Evolutionary conservation across 2,888 invertebrate species (phyloP).

Genomic region (Polyommatus icarus): DNA sequence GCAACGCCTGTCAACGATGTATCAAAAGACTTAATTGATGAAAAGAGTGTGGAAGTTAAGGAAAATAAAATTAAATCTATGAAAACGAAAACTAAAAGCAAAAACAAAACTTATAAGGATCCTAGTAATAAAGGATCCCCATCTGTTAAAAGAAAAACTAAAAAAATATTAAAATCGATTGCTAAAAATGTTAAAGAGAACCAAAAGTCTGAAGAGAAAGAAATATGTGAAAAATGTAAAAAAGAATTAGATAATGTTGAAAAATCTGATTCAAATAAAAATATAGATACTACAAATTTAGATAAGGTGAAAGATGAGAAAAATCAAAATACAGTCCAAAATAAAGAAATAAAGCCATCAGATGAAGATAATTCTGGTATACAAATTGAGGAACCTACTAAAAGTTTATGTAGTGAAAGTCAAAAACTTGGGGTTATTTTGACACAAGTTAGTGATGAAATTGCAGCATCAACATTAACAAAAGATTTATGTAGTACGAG

Average conservation of each 20-base stretch:
- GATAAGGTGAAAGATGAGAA: neutral
- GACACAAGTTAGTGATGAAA: neutral
- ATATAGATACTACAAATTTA: neutral
- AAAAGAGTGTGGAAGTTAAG: neutral
- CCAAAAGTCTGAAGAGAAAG: conserved; percentile 22
- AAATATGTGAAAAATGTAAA: conserved; percentile 23
- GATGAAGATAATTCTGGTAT: neutral
- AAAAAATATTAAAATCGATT: conserved; percentile 16
- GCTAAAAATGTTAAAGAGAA: conserved; percentile 14
- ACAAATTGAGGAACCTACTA: neutral
- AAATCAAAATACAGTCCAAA: neutral
- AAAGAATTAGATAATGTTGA: conserved; percentile 4
- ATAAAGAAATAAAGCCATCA: neutral
- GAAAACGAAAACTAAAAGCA: conserved; percentile 30
- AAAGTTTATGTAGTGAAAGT: neutral
- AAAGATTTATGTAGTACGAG: neutral
- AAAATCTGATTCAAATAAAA: neutral
- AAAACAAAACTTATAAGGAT: conserved; percentile 6
- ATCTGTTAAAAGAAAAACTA: conserved; percentile 17
- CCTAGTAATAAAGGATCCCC: neutral
- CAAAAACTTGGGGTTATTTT: neutral
- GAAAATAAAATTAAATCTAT: conserved; percentile 38
- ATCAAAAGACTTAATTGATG: neutral
- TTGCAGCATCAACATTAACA: neutral
- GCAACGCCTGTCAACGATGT: neutral